These are phyloP conservation scores for Paradisaea rubra DNA, from an alignment of 2,113 vertebrate genomes.

Conservation along the genomic window DNA sequence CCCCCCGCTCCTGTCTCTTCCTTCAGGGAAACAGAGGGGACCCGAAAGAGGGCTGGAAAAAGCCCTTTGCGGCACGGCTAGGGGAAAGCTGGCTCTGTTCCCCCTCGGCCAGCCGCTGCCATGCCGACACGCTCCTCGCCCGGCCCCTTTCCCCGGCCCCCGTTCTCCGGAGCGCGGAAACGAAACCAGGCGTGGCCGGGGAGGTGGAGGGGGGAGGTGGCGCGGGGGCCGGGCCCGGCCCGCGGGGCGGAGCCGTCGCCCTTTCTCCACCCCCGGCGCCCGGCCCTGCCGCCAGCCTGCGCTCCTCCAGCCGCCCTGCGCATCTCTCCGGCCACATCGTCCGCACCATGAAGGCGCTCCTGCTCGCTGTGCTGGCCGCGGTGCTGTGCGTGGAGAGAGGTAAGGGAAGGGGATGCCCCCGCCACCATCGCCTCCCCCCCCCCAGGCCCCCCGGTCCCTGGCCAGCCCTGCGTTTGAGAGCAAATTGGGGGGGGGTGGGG, in stretches of 20 bases:
- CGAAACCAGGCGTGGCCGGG: not conserved
- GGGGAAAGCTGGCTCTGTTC: not conserved
- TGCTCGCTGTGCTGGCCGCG: slow-evolving; percentile 22
- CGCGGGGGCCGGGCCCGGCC: not conserved
- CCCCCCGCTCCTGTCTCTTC: not conserved
- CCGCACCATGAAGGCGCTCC: slow-evolving; percentile 35
- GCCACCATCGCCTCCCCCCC: not conserved
- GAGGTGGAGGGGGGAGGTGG: not conserved
- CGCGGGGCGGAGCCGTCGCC: not conserved
- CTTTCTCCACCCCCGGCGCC: not conserved
- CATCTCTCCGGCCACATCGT: not conserved
- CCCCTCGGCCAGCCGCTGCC: fast-evolving
- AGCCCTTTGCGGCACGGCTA: not conserved
- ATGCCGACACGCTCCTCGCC: fast-evolving
- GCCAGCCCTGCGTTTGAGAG: not conserved
- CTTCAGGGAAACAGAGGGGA: not conserved
- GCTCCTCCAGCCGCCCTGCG: not conserved
- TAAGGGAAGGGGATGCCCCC: not conserved
- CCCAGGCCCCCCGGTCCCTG: too few species aligned
- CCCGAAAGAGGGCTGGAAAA: not conserved
- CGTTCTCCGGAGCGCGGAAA: not conserved
- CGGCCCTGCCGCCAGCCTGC: not conserved
- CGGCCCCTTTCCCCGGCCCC: fast-evolving
- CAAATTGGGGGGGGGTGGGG: not conserved
- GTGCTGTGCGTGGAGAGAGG: slow-evolving; percentile 53